Base-by-base conservation (phyloP, 2,888 invertebrate species). In the Apantesis nais region DNA sequence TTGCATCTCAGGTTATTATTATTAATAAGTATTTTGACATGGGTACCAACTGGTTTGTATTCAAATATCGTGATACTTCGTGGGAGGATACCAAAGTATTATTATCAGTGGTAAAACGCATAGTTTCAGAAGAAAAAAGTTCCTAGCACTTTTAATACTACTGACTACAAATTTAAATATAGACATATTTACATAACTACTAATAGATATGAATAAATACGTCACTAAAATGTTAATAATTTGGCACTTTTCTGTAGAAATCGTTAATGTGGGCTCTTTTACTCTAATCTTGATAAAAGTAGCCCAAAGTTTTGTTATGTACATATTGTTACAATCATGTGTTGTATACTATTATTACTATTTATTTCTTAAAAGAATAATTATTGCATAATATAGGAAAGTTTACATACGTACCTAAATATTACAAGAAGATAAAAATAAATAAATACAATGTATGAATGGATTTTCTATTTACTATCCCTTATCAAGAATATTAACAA, bases 61-160 rank as follows among this genome's bases (percentile, higher is more conserved):
- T 73, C 22, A 68, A 61, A 73, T 72, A 62, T 71, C 74, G 77
- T 83, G 76, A 77, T 73, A 77, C 75, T 78, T 82, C 77, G 73
- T 71, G 78, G 76, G 83, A 83, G 76, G 83, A 85, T 84, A 91
- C 92, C 92, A 92, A 92, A 92, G 91, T 89, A 87, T 87, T 88
- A 85, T 83, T 84, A 82, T 82, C 80, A 82, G 77, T 77, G 79
- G 76, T 82, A 82, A 82, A 81, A 81, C 78, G 80, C 80, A 85
- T 80, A 80, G 85, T 88, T 85, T 86, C 77, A 82, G 86, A 84
- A 83, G 84, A 86, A 80, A 83, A 87, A 89, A 91, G 92, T 92
- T 92, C 92, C 92, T 92, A 91, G 83, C 77, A 74, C 78, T 80
- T 79, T 82, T 81, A 73, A 72, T 78, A 78, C 68, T 77, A 76